A percentile compares a stretch with the other conserved stretches of the same genome.
phyloP scores from a whole-genome alignment of 2,888 invertebrate species.

The Leucophenga maculata region DNA sequence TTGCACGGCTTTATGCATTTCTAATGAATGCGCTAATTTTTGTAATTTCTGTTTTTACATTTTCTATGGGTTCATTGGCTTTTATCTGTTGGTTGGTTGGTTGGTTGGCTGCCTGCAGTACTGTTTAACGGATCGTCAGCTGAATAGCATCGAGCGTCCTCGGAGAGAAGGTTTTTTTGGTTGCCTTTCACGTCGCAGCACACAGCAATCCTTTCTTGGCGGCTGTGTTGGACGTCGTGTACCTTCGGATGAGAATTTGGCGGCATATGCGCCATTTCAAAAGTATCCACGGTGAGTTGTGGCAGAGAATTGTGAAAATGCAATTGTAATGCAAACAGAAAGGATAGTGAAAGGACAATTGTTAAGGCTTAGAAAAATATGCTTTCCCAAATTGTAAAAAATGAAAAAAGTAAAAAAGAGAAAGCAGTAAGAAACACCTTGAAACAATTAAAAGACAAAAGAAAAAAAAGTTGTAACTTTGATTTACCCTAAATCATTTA shows the following conservation, averaged over 20 bases:
- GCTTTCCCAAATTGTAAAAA: too few species aligned
- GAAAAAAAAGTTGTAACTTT: too few species aligned
- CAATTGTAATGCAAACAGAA: not conserved
- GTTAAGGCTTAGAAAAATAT: too few species aligned
- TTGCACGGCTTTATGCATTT: not conserved
- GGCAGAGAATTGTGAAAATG: not conserved
- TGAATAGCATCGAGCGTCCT: conserved; percentile 81
- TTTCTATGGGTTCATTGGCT: not conserved
- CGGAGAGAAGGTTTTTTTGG: conserved; percentile 82
- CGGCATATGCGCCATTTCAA: conserved; percentile 87
- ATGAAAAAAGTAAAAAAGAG: too few species aligned
- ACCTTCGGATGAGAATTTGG: conserved; percentile 90
- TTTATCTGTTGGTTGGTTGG: too few species aligned
- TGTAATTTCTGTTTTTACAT: not conserved
- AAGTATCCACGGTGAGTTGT: conserved; percentile 78
- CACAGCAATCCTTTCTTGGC: conserved; percentile 81
- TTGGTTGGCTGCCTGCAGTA: too few species aligned
- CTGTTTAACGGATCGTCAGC: conserved; percentile 92
- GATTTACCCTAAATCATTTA: too few species aligned
- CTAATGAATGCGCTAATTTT: not conserved
- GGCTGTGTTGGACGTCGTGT: conserved; percentile 89
- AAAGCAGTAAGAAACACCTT: too few species aligned
- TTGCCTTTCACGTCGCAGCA: conserved; percentile 80
- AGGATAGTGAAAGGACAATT: too few species aligned
- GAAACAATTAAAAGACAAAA: too few species aligned